Conservation (phyloP, 1,140 invertebrate genomes). For the Cotesia glomerata region DNA sequence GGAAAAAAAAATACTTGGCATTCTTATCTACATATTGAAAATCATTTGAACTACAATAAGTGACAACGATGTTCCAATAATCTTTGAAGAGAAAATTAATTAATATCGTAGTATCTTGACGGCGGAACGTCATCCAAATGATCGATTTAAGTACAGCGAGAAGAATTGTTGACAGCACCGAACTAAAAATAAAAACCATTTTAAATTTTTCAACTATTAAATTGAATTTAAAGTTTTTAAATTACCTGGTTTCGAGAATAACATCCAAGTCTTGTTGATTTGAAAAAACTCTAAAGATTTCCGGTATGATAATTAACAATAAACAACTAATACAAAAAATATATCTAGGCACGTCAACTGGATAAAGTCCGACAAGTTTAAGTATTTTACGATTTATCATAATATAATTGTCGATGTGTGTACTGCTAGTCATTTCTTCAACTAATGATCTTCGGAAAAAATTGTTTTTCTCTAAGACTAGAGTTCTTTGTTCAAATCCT, state of each 20-base stretch:
- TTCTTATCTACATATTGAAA: constrained; percentile 28
- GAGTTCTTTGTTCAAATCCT: no score
- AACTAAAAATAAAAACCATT: constrained; percentile 32
- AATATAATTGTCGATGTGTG: constrained; percentile 39
- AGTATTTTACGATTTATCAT: constrained; percentile 41
- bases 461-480: background rate
- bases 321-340: constrained; percentile 35
- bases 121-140: constrained; percentile 37
- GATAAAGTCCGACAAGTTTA: constrained; percentile 45
- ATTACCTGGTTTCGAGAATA: constrained; percentile 44
- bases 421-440: background rate
- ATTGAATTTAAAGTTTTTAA: background rate
- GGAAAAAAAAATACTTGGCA: constrained; percentile 35
- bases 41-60: constrained; percentile 1
- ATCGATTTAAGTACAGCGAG: constrained; percentile 42
- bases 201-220: background rate
- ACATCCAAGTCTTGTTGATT: constrained; percentile 33
- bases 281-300: constrained; percentile 37
- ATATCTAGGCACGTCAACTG: constrained; percentile 37
- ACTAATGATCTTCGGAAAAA: background rate
- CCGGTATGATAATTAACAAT: constrained; percentile 42
- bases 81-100: constrained; percentile 41
- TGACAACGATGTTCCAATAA: constrained; percentile 40
- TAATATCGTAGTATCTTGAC: constrained; percentile 30
- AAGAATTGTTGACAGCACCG: constrained; percentile 42